phyloP scores from a whole-genome alignment of 2,113 vertebrate genomes.

The Heterochromis multidens region DNA sequence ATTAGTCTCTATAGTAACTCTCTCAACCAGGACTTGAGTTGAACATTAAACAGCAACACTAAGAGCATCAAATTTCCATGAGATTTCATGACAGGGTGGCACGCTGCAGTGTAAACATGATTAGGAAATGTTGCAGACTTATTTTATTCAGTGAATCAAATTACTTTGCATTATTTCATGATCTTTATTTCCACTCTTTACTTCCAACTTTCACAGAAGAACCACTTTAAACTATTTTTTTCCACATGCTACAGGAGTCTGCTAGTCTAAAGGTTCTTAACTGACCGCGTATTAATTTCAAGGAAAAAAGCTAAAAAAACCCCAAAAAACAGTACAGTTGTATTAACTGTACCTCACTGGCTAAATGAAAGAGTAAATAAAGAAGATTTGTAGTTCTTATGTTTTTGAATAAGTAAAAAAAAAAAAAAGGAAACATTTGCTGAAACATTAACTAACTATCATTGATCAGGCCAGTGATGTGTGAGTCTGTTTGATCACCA shows the following conservation, averaged over 20 bases:
- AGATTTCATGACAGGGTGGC: too few relatives aligned
- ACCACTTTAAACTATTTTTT: not conserved
- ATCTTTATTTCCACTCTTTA: not conserved
- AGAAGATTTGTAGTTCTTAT: not conserved
- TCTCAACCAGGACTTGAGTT: not conserved
- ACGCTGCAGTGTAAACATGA: not conserved
- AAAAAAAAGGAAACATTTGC: too few relatives aligned
- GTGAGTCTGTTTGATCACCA: too few relatives aligned
- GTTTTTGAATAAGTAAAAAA: not conserved
- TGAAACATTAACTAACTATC: too few relatives aligned
- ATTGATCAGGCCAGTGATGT: too few relatives aligned
- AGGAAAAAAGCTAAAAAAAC: too few relatives aligned
- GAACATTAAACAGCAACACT: not conserved
- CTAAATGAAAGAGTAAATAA: not conserved
- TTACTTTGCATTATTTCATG: not conserved
- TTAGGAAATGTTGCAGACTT: accelerated
- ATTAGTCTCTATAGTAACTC: not conserved
- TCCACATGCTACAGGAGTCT: not conserved
- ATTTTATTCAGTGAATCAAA: not conserved
- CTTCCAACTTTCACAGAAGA: not conserved
- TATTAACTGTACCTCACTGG: accelerated
- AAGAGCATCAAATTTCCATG: not conserved
- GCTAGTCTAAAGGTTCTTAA: not conserved
- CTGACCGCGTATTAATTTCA: too few relatives aligned
- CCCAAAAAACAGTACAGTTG: not conserved